These are phyloP conservation scores for Aphelocoma coerulescens DNA, from an alignment of 2,113 vertebrate species.

Conservation along the genomic window DNA sequence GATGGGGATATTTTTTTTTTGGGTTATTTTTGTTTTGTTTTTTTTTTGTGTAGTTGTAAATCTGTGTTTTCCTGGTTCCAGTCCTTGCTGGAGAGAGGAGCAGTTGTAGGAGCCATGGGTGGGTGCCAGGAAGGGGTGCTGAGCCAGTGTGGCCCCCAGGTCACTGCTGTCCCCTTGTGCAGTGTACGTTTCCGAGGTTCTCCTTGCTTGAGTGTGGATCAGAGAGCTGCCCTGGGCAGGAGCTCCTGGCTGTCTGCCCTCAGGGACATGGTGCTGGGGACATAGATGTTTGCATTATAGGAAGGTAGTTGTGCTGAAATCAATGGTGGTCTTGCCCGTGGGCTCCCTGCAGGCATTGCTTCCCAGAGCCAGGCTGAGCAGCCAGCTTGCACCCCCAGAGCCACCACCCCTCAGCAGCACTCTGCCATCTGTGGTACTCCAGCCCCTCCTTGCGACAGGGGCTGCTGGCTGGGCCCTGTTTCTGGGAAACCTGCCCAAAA, in stretches of 20 bases:
- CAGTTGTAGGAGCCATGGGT: neutral
- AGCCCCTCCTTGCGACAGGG: neutral
- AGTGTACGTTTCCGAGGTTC: fast-evolving
- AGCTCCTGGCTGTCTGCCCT: neutral
- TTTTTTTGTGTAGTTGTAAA: neutral
- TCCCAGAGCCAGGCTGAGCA: neutral
- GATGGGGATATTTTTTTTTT: neutral
- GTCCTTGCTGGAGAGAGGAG: neutral
- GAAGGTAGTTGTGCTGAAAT: neutral
- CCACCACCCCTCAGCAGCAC: neutral
- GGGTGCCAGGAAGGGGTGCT: neutral
- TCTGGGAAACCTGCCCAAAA: neutral
- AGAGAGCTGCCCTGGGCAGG: neutral
- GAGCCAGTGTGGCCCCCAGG: fast-evolving
- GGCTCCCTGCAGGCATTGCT: neutral
- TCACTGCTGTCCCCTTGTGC: neutral
- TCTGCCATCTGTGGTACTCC: neutral
- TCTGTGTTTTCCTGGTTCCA: neutral
- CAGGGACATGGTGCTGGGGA: fast-evolving
- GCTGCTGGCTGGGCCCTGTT: neutral
- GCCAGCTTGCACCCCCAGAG: neutral
- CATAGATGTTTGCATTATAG: neutral
- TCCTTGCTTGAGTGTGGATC: fast-evolving
- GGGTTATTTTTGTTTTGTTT: neutral
- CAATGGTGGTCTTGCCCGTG: fast-evolving